These are phyloP conservation scores for Gobiocypris rarus DNA, from an alignment of 2,113 vertebrate genomes.

Conservation along the genomic window DNA sequence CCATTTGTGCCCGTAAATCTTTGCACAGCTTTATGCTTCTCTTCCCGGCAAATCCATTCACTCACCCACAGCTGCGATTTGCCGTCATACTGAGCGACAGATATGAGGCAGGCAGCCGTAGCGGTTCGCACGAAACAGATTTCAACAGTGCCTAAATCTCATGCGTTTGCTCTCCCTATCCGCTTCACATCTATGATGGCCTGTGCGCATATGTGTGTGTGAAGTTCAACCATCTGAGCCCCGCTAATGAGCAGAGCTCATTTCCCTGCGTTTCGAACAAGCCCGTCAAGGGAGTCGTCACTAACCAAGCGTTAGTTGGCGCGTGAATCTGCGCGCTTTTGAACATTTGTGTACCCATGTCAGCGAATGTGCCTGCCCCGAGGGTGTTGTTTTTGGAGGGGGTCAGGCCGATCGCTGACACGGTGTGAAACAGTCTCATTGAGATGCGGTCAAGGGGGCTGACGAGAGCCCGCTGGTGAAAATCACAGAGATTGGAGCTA, in stretches of 20 bases:
- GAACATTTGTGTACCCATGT: conserved; percentile 33
- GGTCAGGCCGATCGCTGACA: conserved; percentile 53
- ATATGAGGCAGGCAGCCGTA: conserved; percentile 28
- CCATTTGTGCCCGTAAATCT: conserved; percentile 27
- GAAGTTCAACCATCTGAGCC: conserved; percentile 41
- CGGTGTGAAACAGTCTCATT: conserved; percentile 50
- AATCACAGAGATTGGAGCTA: conserved; percentile 29
- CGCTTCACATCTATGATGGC: not conserved
- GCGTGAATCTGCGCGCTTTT: not conserved
- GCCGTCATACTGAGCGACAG: conserved; percentile 24
- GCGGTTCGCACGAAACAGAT: conserved; percentile 34
- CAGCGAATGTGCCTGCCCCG: conserved; percentile 28
- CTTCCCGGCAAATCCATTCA: conserved; percentile 30
- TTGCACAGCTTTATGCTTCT: conserved; percentile 27
- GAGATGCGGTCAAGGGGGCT: conserved; percentile 40
- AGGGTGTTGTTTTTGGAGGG: conserved; percentile 52
- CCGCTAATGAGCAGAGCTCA: conserved; percentile 44
- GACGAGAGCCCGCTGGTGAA: not conserved
- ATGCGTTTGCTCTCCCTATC: conserved; percentile 11
- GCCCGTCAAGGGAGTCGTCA: not conserved
- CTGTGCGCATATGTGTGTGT: conserved; percentile 24
- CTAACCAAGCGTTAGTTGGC: not conserved
- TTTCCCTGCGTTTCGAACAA: not conserved
- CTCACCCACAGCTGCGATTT: conserved; percentile 37
- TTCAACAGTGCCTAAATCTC: conserved; percentile 26